phyloP scores from a whole-genome alignment of 2,797 vertebrate species.

The Netta rufina region DNA sequence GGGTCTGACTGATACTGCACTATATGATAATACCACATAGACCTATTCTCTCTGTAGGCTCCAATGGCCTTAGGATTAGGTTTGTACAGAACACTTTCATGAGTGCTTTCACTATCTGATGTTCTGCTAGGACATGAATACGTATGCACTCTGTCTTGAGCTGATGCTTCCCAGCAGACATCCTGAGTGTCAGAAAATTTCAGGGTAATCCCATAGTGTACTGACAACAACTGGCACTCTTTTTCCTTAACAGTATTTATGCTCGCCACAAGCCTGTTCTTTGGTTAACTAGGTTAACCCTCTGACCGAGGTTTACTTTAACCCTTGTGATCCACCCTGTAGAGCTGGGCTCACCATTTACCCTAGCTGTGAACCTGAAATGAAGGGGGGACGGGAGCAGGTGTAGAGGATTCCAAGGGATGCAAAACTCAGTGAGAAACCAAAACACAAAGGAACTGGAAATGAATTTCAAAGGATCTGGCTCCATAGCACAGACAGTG shows the following conservation, averaged over 20 bases:
- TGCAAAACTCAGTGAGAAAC: conserved; percentile 4
- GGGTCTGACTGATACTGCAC: conserved; percentile 1
- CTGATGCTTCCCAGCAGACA: background rate
- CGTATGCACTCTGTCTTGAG: background rate
- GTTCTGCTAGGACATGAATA: background rate
- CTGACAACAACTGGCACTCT: conserved; percentile 66
- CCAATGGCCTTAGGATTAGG: background rate
- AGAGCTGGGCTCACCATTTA: conserved; percentile 53
- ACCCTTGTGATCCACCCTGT: conserved; percentile 31
- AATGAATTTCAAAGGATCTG: conserved; percentile 56
- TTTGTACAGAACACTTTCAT: background rate
- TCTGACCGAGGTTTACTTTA: conserved; percentile 49
- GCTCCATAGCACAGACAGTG: conserved; percentile 41
- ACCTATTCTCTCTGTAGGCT: background rate
- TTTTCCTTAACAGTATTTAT: conserved; percentile 61
- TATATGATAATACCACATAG: background rate
- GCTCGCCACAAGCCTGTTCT: conserved; percentile 32
- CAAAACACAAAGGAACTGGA: conserved; percentile 30
- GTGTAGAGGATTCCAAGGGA: background rate
- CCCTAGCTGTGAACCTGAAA: background rate
- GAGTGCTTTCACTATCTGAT: background rate
- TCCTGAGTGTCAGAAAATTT: background rate
- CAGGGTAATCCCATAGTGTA: conserved; percentile 49
- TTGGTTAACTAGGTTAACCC: conserved; percentile 36
- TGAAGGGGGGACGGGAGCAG: background rate